Conservation (phyloP, 2,113 vertebrate genomes). For the Cinclus cinclus region DNA sequence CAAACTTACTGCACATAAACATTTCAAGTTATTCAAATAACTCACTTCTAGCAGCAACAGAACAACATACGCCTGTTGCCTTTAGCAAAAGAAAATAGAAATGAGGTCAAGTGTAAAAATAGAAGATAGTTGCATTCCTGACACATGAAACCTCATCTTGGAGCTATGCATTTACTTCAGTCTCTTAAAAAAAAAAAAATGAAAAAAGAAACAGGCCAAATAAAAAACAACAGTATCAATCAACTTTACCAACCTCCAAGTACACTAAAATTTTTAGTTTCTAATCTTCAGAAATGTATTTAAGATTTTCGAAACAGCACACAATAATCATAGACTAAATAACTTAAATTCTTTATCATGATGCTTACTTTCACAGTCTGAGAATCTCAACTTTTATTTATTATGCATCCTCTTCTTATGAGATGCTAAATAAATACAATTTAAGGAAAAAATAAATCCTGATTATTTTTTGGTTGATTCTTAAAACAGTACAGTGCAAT, state of each 20-base stretch:
- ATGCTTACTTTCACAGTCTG: not conserved
- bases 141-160: constrained; percentile 60
- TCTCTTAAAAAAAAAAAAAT: not conserved
- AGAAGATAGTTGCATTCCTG: constrained; percentile 58
- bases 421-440: not conserved
- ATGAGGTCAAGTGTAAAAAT: constrained; percentile 66
- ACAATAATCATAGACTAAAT: not conserved
- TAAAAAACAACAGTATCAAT: not conserved
- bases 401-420: not conserved
- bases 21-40: constrained; percentile 21
- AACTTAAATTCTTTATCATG: not conserved
- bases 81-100: constrained; percentile 60
- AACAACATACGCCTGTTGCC: constrained; percentile 43
- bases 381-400: not conserved
- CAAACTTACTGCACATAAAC: constrained; percentile 6
- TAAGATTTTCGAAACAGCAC: not conserved
- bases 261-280: not conserved
- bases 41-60: constrained; percentile 37
- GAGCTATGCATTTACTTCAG: constrained; percentile 43
- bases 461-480: not conserved
- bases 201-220: not conserved
- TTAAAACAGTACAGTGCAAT: not conserved
- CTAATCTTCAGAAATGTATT: not conserved
- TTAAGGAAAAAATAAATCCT: not conserved
- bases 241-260: not conserved